Base-by-base conservation (phyloP, 2,797 vertebrate species). In the Acipenser oxyrinchus region DNA sequence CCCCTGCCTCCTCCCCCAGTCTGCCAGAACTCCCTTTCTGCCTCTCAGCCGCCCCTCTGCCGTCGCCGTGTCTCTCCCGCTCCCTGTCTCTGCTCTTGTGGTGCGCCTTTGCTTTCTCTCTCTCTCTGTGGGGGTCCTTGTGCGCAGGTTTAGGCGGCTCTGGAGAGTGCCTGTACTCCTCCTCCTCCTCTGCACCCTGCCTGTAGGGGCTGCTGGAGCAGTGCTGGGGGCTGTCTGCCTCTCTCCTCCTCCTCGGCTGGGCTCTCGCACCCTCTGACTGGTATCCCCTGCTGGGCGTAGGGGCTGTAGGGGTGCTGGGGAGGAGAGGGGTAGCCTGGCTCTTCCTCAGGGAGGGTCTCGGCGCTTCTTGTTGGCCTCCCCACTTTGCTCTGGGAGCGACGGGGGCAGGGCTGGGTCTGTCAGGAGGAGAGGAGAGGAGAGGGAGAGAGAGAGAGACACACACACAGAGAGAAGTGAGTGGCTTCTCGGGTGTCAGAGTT, bases 201-300 rank as follows among this genome's bases (percentile, higher is more conserved):
- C 13, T 87, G 60, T 78, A 83, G 37, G 78, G 84, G n/a, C 82
- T 82, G 72, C 75, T 80, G 0, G 76, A 23, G 81, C 69, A 0
- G 64, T 67, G 1, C 68, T 73, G 0, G 75, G 81, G 60, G 77
- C 0, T 72, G 76, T 55, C 9, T 9, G 52, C 9, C 52, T 55
- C 52, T 55, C n/a, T 9, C 9, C 60, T 86, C 81, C 7, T 68
- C 80, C 8, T 77, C 74, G 9, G 57, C 64, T 0, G 85, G 87
- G 74, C 89, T 89, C 70, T 83, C 85, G 6, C 87, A 91, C 51
- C 83, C 4, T 89, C 88, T 0, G 84, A 89, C 67, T 82, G 85
- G 73, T 88, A 90, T 1, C 71, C 81, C 48, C 76, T 60, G 66
- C 18, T 80, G 74, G 51, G 60, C 72, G 59, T 71, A 80, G 2